Base-by-base conservation (phyloP, 2,113 vertebrate species). In the Sebastes schlegelii region DNA sequence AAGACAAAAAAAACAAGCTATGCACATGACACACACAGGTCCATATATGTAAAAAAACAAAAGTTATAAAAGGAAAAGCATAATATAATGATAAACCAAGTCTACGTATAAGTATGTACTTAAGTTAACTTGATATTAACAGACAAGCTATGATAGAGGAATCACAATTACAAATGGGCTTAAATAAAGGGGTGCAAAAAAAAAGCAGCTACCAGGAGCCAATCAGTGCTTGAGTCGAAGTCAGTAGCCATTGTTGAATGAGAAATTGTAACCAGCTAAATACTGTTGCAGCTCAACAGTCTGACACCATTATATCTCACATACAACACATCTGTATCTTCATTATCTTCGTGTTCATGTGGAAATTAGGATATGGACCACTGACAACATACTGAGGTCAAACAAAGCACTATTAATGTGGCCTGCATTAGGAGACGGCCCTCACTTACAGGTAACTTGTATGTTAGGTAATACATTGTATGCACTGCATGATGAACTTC, bases 161-260 rank as follows among this genome's bases (percentile, higher is more conserved):
- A 71, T 69, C 8, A 8, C 16, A 54, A 23, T 40, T 62, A 79
- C 62, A 82, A 60, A 75, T 6, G 14, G 73, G 48, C 13, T 67
- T 89, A 72, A 86, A 83, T 85, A 84, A 90, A 83, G 9, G 26
- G 63, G 43, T 74, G 57, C 75, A 85, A 82, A 63, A 70, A 34
- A 21, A 42, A 77, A 83, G 60, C 67, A 79, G 45, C 68, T 70
- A 74, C 7, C 4, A 48, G 49, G 65, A 17, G 40, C 5, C 26
- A 62, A 58, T 74, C 74, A 85, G 78, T 84, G 87, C 64, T 61
- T 16, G 19, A 77, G 16, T 62, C 46, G 46, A 82, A 65, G 79
- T 77, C 74, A 70, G 74, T 71, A 62, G 60, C 81, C 48, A 77
- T 52, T 55, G 16, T 45, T 17, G 23, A 66, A 63, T n/a, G 21